Percentiles rank a stretch among this genome's conserved stretches.
Conservation (phyloP, 1,140 invertebrate genomes). For the Hyles euphorbiae region DNA sequence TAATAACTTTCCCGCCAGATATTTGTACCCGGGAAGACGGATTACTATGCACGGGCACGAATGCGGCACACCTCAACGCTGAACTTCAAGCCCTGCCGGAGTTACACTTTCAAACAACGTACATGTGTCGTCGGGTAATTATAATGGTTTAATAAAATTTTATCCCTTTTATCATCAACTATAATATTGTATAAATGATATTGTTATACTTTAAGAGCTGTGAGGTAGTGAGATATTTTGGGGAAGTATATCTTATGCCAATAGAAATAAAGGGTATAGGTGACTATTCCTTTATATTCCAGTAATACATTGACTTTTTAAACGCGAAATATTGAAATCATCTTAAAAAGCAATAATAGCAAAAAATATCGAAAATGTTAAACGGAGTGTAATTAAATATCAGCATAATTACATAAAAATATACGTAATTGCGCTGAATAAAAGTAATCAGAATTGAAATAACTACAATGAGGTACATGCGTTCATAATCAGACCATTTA, state of each 20-base stretch:
- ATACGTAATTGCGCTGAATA: neutral
- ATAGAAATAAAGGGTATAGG: too few species aligned
- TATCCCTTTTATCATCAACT: too few species aligned
- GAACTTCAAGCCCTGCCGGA: constrained; percentile 25
- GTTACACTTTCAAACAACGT: constrained; percentile 31
- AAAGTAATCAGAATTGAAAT: constrained; percentile 8
- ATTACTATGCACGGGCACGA: constrained; percentile 56
- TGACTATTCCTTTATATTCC: too few species aligned
- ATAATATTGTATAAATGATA: neutral
- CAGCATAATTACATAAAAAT: neutral
- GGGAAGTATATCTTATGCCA: too few species aligned
- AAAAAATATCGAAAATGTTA: too few species aligned
- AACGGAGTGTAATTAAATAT: neutral
- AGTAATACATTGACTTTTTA: too few species aligned
- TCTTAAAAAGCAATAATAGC: too few species aligned
- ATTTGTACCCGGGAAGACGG: constrained; percentile 18
- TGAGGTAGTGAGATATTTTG: too few species aligned
- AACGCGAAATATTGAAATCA: too few species aligned
- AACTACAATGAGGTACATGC: constrained; percentile 37
- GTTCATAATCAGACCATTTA: constrained; percentile 49
- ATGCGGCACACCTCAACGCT: constrained; percentile 47
- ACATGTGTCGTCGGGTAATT: constrained; percentile 10
- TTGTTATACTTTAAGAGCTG: neutral
- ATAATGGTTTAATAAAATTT: too few species aligned
- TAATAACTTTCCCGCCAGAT: too few species aligned